Evolutionary conservation across 2,797 vertebrate species (phyloP).

Genomic region (Leucoraja ocellata): DNA sequence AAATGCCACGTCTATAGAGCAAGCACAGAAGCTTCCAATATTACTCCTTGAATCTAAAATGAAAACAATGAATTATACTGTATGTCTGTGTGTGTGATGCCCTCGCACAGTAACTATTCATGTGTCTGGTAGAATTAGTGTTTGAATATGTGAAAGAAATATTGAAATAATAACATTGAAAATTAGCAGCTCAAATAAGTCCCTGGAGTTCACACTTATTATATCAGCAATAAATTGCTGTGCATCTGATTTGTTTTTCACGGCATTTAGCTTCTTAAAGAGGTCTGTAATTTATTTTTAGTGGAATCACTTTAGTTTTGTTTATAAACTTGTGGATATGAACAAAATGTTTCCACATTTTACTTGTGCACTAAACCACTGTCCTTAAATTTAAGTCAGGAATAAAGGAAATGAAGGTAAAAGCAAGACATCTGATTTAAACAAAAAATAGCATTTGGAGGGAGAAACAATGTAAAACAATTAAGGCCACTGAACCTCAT

Average conservation of each 20-base stretch:
- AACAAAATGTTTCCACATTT: not conserved
- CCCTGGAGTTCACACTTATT: not conserved
- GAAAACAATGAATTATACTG: not conserved
- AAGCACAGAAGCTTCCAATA: not conserved
- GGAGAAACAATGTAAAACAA: too few relatives aligned
- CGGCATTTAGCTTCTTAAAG: not conserved
- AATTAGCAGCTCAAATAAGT: slow-evolving; percentile 3
- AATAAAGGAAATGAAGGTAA: not conserved
- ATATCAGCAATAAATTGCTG: not conserved
- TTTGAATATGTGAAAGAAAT: slow-evolving; percentile 3
- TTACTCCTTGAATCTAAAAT: not conserved
- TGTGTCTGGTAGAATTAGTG: not conserved
- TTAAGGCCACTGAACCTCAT: too few relatives aligned
- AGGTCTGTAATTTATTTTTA: not conserved
- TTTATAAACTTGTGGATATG: not conserved
- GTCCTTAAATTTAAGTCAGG: not conserved
- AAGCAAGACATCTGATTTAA: too few relatives aligned
- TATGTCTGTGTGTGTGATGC: not conserved
- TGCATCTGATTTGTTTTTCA: not conserved
- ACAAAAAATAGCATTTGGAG: too few relatives aligned
- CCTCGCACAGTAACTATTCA: not conserved
- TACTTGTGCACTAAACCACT: not conserved
- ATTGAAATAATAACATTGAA: slow-evolving; percentile 9
- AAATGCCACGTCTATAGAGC: not conserved
- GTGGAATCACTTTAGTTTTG: not conserved